Base-by-base conservation (phyloP, 2,888 invertebrate genomes). In the Platypus cylindrus region DNA sequence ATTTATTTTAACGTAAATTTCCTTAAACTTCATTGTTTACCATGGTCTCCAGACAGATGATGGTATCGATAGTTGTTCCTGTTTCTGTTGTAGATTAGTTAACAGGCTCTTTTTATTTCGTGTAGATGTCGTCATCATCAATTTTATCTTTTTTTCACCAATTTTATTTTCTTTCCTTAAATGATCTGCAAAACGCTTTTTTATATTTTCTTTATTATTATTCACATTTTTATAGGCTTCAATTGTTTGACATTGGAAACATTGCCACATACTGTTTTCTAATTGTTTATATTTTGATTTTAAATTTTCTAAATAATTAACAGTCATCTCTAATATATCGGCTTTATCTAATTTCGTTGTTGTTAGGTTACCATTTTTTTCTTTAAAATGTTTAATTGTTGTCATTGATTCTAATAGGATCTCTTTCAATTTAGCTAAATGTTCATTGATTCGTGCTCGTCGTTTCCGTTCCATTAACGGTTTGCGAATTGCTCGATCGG, bases 281-380 rank as follows among this genome's bases (percentile, higher is more conserved):
- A 42, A 7, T n/a, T 24, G 14, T 11, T 12, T 15, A 17, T 55
- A 37, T 45, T 54, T 55, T n/a, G 46, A 49, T 37, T 68, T 67
- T 2, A 75, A 54, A 30, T 63, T 61, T 45, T 70, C 66, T 8
- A 76, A 53, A 51, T 73, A 71, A 24, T 63, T 56, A 5, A 75
- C 74, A 0, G 74, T 73, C 66, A 74, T 66, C 51, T 75, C 74
- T 22, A 75, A 50, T 33, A 75, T 73, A 50, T 75, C 74, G 0
- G 75, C 75, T 51, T 75, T 75, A 53, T 75, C 75, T 48, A 74
- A 54, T 56, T 75, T 75, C 1, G 70, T 64, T 20, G 69, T 70
- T 29, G 67, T 47, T 42, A 57, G 54, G n/a, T n/a, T n/a, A 3
- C 54, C 54, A 36, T 48, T 52, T 40, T 52, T 52, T 3, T 44